phyloP scores from a whole-genome alignment of 2,113 vertebrate genomes.

The Monarcha castaneiventris region DNA sequence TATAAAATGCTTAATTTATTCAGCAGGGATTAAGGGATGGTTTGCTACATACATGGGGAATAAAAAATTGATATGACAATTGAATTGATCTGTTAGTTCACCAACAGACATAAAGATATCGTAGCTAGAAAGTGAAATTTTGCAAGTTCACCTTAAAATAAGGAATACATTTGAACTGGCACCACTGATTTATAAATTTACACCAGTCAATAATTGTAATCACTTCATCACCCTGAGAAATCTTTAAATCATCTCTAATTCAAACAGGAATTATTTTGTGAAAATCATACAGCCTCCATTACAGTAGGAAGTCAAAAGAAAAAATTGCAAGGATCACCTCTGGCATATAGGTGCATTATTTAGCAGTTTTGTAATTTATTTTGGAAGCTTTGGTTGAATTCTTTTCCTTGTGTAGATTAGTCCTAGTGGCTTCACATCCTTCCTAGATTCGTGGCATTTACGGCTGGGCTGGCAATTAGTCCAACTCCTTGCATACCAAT shows the following conservation, averaged over 20 bases:
- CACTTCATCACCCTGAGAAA: neutral
- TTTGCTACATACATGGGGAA: neutral
- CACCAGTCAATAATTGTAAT: neutral
- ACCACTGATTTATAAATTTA: neutral
- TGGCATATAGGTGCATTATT: neutral
- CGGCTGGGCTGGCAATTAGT: neutral
- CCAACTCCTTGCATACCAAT: rapidly evolving
- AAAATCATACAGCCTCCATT: neutral
- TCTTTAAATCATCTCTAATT: neutral
- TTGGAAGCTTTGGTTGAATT: neutral
- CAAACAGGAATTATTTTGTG: neutral
- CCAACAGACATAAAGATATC: neutral
- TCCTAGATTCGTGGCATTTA: neutral
- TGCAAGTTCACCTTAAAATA: neutral
- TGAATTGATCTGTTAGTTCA: neutral
- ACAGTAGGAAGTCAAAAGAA: neutral
- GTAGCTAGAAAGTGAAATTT: neutral
- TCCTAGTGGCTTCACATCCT: neutral
- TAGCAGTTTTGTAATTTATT: neutral
- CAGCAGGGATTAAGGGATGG: neutral
- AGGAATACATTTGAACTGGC: neutral
- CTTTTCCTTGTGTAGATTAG: neutral
- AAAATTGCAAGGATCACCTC: neutral
- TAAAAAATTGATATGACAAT: neutral
- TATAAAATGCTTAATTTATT: neutral